These are phyloP conservation scores for Malacosoma neustria DNA, from an alignment of 2,888 invertebrate species.

Conservation along the genomic window DNA sequence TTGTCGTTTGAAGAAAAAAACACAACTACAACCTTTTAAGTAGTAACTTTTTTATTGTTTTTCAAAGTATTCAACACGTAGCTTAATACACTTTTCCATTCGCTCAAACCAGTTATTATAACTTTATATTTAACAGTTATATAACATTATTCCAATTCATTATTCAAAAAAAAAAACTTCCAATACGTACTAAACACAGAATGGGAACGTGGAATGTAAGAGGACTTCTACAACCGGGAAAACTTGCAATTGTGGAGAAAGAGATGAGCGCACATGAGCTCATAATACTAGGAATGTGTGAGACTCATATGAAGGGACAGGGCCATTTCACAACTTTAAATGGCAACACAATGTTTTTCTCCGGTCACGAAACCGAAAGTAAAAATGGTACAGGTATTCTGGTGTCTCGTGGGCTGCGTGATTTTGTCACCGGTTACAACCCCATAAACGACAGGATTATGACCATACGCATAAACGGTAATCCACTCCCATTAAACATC, in stretches of 20 bases:
- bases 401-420: no score
- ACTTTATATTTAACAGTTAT: no score
- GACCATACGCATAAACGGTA: background rate
- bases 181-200: background rate
- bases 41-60: background rate
- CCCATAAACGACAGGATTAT: background rate
- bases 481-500: background rate
- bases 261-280: background rate
- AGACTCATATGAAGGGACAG: conserved; percentile 8
- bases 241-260: conserved; percentile 4
- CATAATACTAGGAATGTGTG: conserved; percentile 1
- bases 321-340: conserved; percentile 4
- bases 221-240: conserved; percentile 2
- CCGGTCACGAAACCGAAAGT: conserved; percentile 6
- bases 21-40: no score
- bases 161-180: background rate
- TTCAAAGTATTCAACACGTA: no score
- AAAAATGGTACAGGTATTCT: no score
- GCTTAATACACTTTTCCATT: no score
- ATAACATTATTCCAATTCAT: background rate
- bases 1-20: no score
- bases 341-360: conserved; percentile 8
- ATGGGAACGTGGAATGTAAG: conserved; percentile 6
- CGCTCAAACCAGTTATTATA: conserved; percentile 5
- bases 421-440: background rate